phyloP scores from a whole-genome alignment of 1,140 invertebrate species.

The Chironomus tepperi region DNA sequence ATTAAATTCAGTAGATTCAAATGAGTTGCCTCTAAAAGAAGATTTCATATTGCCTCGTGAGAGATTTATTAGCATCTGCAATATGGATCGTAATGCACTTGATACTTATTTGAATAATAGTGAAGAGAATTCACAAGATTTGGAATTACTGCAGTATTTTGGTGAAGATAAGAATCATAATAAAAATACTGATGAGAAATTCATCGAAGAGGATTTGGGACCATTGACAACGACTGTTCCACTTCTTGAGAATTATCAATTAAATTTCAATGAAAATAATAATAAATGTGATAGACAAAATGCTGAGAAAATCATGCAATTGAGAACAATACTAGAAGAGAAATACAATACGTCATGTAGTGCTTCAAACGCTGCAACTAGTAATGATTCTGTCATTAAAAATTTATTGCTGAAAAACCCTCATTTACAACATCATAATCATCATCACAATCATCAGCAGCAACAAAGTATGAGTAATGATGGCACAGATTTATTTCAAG shows the following conservation, averaged over 20 bases:
- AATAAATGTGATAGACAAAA: slow-evolving; percentile 43
- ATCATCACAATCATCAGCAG: slow-evolving; percentile 26
- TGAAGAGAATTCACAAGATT: slow-evolving; percentile 65
- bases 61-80: slow-evolving; percentile 56
- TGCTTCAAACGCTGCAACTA: neutral
- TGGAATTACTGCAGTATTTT: slow-evolving; percentile 70
- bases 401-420: slow-evolving; percentile 28
- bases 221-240: slow-evolving; percentile 24
- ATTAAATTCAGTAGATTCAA: slow-evolving; percentile 29
- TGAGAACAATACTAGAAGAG: slow-evolving; percentile 59
- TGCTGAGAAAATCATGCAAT: slow-evolving; percentile 56
- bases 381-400: slow-evolving; percentile 26
- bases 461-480: slow-evolving; percentile 30
- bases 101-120: slow-evolving; percentile 64
- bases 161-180: slow-evolving; percentile 32
- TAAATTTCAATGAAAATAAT: slow-evolving; percentile 28
- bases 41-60: slow-evolving; percentile 43
- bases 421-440: slow-evolving; percentile 21
- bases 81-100: slow-evolving; percentile 65
- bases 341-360: slow-evolving; percentile 44
- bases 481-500: slow-evolving; percentile 30
- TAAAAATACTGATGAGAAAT: neutral
- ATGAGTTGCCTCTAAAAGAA: slow-evolving; percentile 28
- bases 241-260: slow-evolving; percentile 23
- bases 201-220: slow-evolving; percentile 27